Conservation (phyloP, 2,888 invertebrate species). For the Melanostoma scalare region DNA sequence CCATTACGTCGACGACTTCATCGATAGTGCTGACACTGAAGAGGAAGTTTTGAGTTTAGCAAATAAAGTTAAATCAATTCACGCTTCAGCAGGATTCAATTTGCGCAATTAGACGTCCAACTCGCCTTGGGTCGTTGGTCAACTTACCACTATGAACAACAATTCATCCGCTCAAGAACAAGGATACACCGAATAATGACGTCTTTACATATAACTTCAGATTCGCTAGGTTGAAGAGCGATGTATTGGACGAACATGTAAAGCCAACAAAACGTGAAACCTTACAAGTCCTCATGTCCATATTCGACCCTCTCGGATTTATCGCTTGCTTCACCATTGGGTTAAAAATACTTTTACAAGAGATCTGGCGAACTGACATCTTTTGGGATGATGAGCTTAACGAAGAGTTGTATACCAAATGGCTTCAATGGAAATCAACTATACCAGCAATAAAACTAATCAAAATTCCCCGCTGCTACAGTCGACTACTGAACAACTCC, state of each 20-base stretch:
- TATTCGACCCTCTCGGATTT: too few species aligned
- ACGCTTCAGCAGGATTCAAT: constrained; percentile 26
- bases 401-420: neutral
- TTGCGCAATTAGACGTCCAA: constrained; percentile 74
- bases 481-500: neutral
- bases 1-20: constrained; percentile 75
- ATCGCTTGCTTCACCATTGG: neutral
- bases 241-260: neutral
- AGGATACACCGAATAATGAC: constrained; percentile 5
- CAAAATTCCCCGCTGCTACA: constrained; percentile 53
- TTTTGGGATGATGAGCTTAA: constrained; percentile 10
- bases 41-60: constrained; percentile 50
- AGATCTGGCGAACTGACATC: constrained; percentile 2
- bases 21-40: constrained; percentile 69
- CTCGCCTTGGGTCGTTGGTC: neutral
- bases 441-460: neutral
- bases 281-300: too few species aligned
- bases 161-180: too few species aligned
- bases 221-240: neutral
- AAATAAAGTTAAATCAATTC: constrained; percentile 20
- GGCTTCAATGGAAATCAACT: too few species aligned
- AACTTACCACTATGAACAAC: too few species aligned
- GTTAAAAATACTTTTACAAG: constrained; percentile 1
- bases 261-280: too few species aligned
- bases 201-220: neutral